These are phyloP conservation scores for Clarias gariepinus DNA, from an alignment of 2,113 vertebrate genomes.

Conservation along the genomic window DNA sequence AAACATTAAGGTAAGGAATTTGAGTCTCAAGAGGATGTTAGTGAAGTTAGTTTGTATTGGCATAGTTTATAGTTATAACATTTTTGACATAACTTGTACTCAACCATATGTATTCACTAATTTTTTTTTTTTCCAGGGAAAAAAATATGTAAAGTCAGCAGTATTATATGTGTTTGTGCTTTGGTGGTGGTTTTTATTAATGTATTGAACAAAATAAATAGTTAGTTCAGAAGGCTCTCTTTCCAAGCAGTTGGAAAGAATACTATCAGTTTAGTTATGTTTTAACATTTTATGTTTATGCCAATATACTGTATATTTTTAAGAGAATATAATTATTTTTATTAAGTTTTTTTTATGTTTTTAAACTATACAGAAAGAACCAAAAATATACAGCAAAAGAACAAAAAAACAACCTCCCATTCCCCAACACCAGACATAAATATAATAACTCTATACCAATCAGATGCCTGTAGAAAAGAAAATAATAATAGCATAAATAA, in stretches of 20 bases:
- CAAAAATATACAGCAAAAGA: no score
- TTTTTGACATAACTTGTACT: neutral
- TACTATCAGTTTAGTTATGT: neutral
- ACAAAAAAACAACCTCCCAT: no score
- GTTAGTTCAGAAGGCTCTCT: neutral
- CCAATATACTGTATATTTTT: no score
- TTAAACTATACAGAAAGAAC: no score
- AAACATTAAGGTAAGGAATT: neutral
- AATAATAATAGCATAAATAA: no score
- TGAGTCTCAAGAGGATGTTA: neutral
- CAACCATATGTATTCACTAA: neutral
- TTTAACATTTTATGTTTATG: neutral
- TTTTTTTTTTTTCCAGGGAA: no score
- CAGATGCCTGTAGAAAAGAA: no score
- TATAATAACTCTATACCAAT: no score
- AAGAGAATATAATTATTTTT: no score
- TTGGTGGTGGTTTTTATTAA: neutral
- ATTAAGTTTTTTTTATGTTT: no score
- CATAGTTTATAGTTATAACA: neutral
- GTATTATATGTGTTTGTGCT: neutral
- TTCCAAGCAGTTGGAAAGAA: neutral
- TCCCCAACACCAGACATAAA: no score
- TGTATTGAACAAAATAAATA: neutral
- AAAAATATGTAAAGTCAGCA: neutral
- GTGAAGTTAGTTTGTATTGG: neutral